Base-by-base conservation (phyloP, 2,797 vertebrate species). In the Pseudochaenichthys georgianus region DNA sequence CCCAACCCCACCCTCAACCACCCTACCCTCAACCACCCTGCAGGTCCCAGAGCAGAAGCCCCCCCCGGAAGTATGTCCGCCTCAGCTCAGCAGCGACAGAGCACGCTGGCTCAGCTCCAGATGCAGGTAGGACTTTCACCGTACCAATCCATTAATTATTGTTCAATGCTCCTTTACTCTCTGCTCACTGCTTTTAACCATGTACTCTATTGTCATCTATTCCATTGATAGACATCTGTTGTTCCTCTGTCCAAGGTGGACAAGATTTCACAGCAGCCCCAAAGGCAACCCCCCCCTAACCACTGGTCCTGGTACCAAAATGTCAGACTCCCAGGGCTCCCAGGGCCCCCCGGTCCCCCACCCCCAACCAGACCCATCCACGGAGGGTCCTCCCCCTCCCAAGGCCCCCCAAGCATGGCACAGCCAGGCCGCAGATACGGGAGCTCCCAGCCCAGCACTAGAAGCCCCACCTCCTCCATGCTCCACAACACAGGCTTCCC, bases 91-190 rank as follows among this genome's bases (percentile, higher is more conserved):
- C 94, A 95, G 83, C 91, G 95, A 10, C 95, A 95, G 85, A 95
- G 92, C 78, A 95, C 95, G 0, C 88, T 96, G 61, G 95, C 95
- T 42, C 95, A 95, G 89, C 94, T 95, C 8, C 95, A 96, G 87
- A 92, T 95, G 95, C 95, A 96, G 91, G 95, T 96, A 82, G 74
- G 45, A 28, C 38, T 47, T 64, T 58, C 16, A 55, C 38, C 28
- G 8, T 12, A 21, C 48, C 19, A 4, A 11, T 46, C 2, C 5
- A 1, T 1, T 43, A 0, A 52, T 34, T 13, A n/a, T 45, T n/a
- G 16, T 31, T 54, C 0, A 23, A 42, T 62, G 16, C 2, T 55
- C 2, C 5, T 12, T 34, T 16, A 16, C 11, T 9, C 9, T 51
- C 9, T 31, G 46, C 34, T 57, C 23, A 19, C 5, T 9, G n/a